phyloP scores from a whole-genome alignment of 2,888 invertebrate genomes.

The Clostera curtula region DNA sequence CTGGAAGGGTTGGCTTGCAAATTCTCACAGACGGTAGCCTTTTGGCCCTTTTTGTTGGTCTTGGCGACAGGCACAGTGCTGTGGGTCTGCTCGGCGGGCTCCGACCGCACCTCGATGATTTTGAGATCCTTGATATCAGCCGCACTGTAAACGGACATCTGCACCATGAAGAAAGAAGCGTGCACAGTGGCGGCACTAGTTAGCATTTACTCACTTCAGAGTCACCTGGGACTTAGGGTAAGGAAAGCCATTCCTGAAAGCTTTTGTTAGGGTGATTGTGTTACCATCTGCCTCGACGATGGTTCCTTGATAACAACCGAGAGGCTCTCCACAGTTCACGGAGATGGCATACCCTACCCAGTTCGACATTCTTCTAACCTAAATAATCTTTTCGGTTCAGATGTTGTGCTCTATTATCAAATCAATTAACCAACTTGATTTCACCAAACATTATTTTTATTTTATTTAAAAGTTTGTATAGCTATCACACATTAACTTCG shows the following conservation, averaged over 20 bases:
- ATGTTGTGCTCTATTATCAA: no score
- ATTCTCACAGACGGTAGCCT: constrained; percentile 58
- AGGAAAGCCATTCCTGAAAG: constrained; percentile 86
- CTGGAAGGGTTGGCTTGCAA: constrained; percentile 50
- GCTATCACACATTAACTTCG: no score
- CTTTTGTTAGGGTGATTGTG: constrained; percentile 83
- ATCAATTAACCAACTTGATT: no score
- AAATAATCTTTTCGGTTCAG: no score
- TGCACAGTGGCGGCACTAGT: not conserved
- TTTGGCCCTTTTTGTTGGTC: constrained; percentile 39
- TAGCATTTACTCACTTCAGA: constrained; percentile 46
- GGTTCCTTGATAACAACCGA: constrained; percentile 87
- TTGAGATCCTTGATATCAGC: constrained; percentile 84
- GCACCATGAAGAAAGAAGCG: not conserved
- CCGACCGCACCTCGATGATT: constrained; percentile 80
- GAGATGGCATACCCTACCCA: constrained; percentile 89
- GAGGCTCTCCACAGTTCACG: constrained; percentile 83
- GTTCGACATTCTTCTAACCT: constrained; percentile 60
- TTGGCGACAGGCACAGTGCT: constrained; percentile 57
- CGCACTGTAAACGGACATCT: constrained; percentile 61
- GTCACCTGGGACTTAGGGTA: constrained; percentile 68
- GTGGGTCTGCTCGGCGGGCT: constrained; percentile 42
- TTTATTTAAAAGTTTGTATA: no score
- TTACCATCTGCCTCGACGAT: constrained; percentile 83
- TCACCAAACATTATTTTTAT: no score